These are phyloP conservation scores for Ischnus inquisitorius DNA, from an alignment of 2,888 invertebrate species.

Conservation along the genomic window DNA sequence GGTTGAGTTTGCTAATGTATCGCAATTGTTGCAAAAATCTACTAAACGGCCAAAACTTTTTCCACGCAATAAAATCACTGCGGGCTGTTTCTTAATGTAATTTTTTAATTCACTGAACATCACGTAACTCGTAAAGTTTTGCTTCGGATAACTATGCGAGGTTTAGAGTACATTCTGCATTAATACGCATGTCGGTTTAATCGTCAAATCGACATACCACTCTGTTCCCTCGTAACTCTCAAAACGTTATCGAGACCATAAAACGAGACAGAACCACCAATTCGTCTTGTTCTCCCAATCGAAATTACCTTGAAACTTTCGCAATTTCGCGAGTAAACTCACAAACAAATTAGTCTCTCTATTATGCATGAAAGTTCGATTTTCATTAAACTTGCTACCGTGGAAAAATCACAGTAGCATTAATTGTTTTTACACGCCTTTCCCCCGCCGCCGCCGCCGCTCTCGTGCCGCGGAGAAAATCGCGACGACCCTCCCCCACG, in stretches of 20 bases:
- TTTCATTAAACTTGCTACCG: neutral
- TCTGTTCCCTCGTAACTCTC: neutral
- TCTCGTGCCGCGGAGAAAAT: neutral
- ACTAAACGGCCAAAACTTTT: too few species aligned
- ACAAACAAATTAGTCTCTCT: neutral
- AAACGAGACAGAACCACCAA: neutral
- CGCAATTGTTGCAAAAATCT: too few species aligned
- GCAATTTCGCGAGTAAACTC: neutral
- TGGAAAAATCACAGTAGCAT: constrained; percentile 1
- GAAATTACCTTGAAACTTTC: neutral
- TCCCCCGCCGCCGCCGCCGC: constrained; percentile 48
- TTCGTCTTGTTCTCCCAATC: neutral
- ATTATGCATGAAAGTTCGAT: neutral
- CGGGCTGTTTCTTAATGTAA: too few species aligned
- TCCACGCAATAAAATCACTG: too few species aligned
- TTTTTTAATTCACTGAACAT: too few species aligned
- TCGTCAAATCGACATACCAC: neutral
- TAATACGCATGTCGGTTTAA: too few species aligned
- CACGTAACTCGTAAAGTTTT: too few species aligned
- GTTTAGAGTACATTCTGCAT: too few species aligned
- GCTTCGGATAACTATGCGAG: too few species aligned
- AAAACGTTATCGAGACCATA: neutral
- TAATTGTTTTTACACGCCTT: constrained; percentile 53
- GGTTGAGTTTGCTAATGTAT: too few species aligned
- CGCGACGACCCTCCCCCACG: constrained; percentile 55